Evolutionary conservation across 2,113 vertebrate genomes (phyloP).

Genomic region (Chionis minor): DNA sequence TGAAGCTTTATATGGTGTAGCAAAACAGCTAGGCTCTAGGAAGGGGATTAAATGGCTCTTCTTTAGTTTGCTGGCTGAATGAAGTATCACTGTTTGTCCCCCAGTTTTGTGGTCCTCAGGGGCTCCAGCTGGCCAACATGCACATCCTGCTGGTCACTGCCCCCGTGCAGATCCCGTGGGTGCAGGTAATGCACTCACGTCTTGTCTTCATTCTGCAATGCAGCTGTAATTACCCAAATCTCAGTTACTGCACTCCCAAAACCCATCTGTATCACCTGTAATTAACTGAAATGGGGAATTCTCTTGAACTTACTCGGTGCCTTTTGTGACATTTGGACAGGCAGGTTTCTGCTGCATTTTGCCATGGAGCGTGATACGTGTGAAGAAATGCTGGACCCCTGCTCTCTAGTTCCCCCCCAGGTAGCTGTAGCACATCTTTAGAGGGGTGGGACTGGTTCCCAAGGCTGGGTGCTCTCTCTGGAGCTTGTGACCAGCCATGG

Average conservation of each 20-base stretch:
- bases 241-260: not conserved
- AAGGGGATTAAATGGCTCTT: not conserved
- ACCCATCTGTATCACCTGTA: not conserved
- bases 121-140: not conserved
- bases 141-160: not conserved
- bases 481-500: not conserved
- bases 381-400: not conserved
- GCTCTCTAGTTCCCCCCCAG: not conserved
- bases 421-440: not conserved
- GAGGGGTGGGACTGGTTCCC: not conserved
- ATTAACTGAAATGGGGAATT: not conserved
- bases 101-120: not conserved
- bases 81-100: not conserved
- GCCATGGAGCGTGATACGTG: accelerated
- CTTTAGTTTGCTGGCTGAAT: not conserved
- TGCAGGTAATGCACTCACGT: not conserved
- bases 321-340: not conserved
- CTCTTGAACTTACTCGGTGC: not conserved
- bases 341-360: not conserved
- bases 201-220: not conserved
- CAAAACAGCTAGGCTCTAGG: not conserved
- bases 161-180: accelerated
- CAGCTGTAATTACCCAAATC: not conserved
- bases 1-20: not conserved
- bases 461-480: not conserved